These are phyloP conservation scores for Brachyrhaphis roseni DNA, from an alignment of 2,797 vertebrate species.

Conservation along the genomic window DNA sequence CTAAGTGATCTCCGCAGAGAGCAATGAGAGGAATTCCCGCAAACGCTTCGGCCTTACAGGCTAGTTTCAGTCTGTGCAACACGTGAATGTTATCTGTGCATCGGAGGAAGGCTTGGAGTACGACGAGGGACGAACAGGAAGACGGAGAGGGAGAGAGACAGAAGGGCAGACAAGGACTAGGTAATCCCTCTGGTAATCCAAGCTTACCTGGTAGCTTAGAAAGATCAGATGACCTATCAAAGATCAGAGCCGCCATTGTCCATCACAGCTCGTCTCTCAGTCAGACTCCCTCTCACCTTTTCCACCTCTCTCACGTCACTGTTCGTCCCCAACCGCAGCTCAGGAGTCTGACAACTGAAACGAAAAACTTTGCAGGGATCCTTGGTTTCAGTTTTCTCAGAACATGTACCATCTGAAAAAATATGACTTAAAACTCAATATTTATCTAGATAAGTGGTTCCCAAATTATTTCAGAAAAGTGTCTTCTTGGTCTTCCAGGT, in stretches of 20 bases:
- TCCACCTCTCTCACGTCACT: constrained; percentile 69
- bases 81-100: constrained; percentile 19
- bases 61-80: constrained; percentile 30
- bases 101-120: background rate
- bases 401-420: constrained; percentile 13
- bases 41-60: constrained; percentile 54
- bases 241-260: constrained; percentile 83
- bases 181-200: constrained; percentile 68
- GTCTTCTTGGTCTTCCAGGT: background rate
- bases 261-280: constrained; percentile 65
- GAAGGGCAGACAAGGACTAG: constrained; percentile 63
- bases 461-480: background rate
- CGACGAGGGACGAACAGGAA: constrained; percentile 10
- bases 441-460: background rate
- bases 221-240: constrained; percentile 85
- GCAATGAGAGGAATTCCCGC: constrained; percentile 72
- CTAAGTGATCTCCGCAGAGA: constrained; percentile 64
- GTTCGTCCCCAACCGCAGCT: constrained; percentile 47
- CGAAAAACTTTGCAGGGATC: constrained; percentile 50
- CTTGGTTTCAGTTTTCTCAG: constrained; percentile 65
- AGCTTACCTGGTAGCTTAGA: constrained; percentile 44
- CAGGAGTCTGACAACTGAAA: constrained; percentile 61
- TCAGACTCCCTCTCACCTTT: constrained; percentile 71
- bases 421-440: constrained; percentile 23
- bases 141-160: constrained; percentile 8